phyloP scores from a whole-genome alignment of 1,140 invertebrate species.

The Sitobion miscanthi region DNA sequence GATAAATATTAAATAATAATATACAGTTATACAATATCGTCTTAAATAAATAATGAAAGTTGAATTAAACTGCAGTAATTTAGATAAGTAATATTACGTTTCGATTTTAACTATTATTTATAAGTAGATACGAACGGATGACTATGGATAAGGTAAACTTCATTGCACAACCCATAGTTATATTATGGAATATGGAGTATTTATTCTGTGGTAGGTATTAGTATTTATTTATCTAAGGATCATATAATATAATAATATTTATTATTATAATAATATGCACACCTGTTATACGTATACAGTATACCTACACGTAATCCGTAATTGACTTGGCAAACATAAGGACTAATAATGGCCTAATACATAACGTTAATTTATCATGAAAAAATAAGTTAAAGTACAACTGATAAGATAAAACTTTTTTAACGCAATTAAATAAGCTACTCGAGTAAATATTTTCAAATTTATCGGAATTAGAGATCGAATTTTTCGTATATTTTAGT shows the following conservation, averaged over 20 bases:
- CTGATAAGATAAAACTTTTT: background rate
- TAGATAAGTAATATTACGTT: too few relatives aligned
- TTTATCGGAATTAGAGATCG: background rate
- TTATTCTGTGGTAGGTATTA: too few relatives aligned
- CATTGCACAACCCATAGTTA: too few relatives aligned
- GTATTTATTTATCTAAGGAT: background rate
- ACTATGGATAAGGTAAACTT: too few relatives aligned
- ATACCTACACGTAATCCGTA: background rate
- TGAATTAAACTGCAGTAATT: too few relatives aligned
- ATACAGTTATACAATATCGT: too few relatives aligned
- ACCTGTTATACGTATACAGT: background rate
- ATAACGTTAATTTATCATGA: background rate
- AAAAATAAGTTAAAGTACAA: background rate
- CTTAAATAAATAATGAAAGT: too few relatives aligned
- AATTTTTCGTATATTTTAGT: background rate
- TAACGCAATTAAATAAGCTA: background rate
- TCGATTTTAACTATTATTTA: too few relatives aligned
- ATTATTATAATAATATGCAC: background rate
- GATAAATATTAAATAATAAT: too few relatives aligned
- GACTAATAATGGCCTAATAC: background rate
- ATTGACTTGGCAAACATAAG: background rate
- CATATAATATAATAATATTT: background rate
- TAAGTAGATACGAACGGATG: too few relatives aligned
- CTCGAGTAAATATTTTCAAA: background rate
- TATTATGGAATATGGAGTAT: too few relatives aligned